Percentiles rank a stretch among this genome's conserved stretches.
phyloP scores from a whole-genome alignment of 2,797 vertebrate genomes.

The Sebastes paucispinis region DNA sequence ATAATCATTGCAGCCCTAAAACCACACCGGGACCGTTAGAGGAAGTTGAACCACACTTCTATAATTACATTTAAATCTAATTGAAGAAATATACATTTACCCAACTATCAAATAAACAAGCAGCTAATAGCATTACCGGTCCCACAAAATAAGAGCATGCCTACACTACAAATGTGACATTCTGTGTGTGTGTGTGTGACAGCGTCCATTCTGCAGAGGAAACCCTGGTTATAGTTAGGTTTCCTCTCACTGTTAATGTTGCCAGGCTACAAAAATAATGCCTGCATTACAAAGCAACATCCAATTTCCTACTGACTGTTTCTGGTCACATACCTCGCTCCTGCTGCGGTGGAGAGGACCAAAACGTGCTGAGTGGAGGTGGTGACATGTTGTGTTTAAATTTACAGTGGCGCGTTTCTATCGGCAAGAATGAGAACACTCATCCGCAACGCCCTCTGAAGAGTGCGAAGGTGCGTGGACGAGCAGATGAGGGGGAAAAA shows the following conservation, averaged over 20 bases:
- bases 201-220: constrained; percentile 20
- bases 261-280: constrained; percentile 47
- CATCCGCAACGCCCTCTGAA: background rate
- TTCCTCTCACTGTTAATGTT: constrained; percentile 52
- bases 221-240: constrained; percentile 23
- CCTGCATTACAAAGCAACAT: constrained; percentile 29
- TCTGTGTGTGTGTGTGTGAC: background rate
- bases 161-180: background rate
- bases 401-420: background rate
- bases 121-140: background rate
- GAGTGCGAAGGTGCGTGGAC: background rate
- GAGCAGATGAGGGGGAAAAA: background rate
- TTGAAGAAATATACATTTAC: background rate
- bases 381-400: background rate
- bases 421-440: background rate
- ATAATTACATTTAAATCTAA: background rate
- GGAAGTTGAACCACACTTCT: background rate
- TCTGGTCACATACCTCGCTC: background rate
- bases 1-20: no score
- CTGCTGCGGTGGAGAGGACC: background rate
- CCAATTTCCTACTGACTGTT: constrained; percentile 16
- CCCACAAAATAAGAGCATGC: background rate
- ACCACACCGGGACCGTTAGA: background rate
- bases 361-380: background rate
- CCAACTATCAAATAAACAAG: background rate